These are phyloP conservation scores for Danionella dracula DNA, from an alignment of 2,797 vertebrate species.

Conservation along the genomic window DNA sequence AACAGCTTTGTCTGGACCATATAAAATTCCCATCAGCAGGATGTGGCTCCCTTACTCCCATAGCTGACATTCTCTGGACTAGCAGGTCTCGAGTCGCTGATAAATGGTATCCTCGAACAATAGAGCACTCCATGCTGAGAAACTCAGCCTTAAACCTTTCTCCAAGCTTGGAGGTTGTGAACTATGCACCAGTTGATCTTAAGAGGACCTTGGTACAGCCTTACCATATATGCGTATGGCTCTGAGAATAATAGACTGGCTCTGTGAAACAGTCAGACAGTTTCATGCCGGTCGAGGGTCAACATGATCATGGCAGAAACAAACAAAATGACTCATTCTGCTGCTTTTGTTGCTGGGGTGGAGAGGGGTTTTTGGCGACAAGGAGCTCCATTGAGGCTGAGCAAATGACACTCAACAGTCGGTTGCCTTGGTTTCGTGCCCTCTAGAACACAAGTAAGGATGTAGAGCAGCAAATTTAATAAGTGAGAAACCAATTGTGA, in stretches of 20 bases:
- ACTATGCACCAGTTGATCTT: conserved; percentile 12
- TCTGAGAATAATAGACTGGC: not conserved
- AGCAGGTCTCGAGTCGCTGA: conserved; percentile 38
- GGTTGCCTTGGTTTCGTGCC: conserved; percentile 30
- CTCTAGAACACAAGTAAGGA: conserved; percentile 15
- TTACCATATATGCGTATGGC: not conserved
- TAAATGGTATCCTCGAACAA: conserved; percentile 64
- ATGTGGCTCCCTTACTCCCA: conserved; percentile 61
- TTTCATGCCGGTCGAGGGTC: conserved; percentile 13
- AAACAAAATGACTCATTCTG: conserved; percentile 10
- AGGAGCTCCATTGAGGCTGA: conserved; percentile 3
- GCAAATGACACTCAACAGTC: not conserved
- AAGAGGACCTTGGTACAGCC: not conserved
- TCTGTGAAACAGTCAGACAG: conserved; percentile 1
- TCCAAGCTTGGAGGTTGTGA: conserved; percentile 46
- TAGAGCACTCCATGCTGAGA: conserved; percentile 30
- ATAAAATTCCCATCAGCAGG: conserved; percentile 64
- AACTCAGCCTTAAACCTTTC: conserved; percentile 9
- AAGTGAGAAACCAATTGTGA: conserved; percentile 18
- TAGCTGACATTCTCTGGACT: conserved; percentile 43
- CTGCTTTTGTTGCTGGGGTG: conserved; percentile 22
- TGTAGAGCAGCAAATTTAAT: conserved; percentile 1
- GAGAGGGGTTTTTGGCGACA: conserved; percentile 17
- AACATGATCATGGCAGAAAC: conserved; percentile 11
- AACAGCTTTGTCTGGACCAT: conserved; percentile 20